These are phyloP conservation scores for Microplitis manilae DNA, from an alignment of 2,888 invertebrate species.

Conservation along the genomic window DNA sequence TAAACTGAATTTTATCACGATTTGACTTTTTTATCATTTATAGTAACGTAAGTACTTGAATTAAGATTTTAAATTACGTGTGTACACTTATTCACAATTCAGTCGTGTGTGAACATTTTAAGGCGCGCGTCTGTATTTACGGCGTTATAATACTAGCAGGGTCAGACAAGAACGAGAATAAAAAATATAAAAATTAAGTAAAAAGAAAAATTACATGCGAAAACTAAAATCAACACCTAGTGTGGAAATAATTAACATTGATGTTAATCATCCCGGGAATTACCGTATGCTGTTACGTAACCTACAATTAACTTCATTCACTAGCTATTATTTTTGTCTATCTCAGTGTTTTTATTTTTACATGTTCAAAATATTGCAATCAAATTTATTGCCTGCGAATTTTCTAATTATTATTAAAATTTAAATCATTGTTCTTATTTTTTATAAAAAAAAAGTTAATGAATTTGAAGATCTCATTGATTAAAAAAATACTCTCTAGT, in stretches of 20 bases:
- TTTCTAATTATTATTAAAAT: background rate
- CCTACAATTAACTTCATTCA: slow-evolving; percentile 59
- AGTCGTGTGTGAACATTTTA: background rate
- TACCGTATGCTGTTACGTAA: slow-evolving; percentile 11
- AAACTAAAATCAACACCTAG: slow-evolving; percentile 16
- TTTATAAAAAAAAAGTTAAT: too few species aligned
- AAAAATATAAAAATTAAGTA: background rate
- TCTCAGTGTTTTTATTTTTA: background rate
- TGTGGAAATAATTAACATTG: slow-evolving; percentile 62
- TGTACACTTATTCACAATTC: background rate
- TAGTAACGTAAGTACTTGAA: background rate
- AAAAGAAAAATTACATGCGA: background rate
- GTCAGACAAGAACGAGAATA: slow-evolving; percentile 12
- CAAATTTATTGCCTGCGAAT: background rate
- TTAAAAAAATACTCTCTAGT: too few species aligned
- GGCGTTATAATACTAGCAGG: background rate
- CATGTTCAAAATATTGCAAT: background rate
- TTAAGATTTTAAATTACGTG: slow-evolving; percentile 21
- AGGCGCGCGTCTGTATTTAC: background rate
- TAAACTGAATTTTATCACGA: slow-evolving; percentile 14
- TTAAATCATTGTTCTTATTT: too few species aligned
- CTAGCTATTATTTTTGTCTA: background rate
- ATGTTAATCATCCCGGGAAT: slow-evolving; percentile 61
- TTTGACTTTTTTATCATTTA: background rate
- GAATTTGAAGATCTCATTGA: too few species aligned